phyloP scores from a whole-genome alignment of 2,797 vertebrate species.

The Furcifer pardalis region DNA sequence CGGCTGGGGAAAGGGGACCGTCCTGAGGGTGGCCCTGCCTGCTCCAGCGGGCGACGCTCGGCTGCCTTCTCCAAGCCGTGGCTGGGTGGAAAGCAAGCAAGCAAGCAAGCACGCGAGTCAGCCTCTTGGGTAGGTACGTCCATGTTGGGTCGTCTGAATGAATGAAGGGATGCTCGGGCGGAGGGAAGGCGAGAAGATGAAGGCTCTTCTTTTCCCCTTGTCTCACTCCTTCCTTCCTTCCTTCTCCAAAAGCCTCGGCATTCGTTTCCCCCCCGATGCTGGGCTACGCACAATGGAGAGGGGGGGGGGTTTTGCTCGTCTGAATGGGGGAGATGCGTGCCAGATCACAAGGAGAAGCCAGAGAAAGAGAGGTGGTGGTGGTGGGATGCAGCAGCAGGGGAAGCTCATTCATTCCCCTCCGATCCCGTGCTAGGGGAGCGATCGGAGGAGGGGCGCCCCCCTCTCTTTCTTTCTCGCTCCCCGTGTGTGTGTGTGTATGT shows the following conservation, averaged over 20 bases:
- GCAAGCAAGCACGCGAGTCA: background rate
- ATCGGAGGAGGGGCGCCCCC: background rate
- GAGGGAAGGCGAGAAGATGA: background rate
- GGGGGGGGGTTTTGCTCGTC: too few species aligned
- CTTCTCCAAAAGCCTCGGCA: background rate
- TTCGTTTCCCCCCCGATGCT: background rate
- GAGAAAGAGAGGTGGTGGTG: background rate
- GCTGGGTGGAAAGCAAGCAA: background rate
- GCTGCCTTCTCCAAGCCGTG: too few species aligned
- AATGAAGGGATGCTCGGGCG: background rate
- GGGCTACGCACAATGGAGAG: too few species aligned
- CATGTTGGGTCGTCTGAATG: background rate
- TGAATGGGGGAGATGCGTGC: background rate
- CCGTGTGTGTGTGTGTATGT: too few species aligned
- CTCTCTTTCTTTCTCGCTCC: too few species aligned
- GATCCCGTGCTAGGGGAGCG: background rate
- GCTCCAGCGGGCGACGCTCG: too few species aligned
- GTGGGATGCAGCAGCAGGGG: background rate
- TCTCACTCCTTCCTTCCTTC: background rate
- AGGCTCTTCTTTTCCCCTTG: too few species aligned
- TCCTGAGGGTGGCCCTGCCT: background rate
- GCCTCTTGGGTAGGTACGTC: background rate
- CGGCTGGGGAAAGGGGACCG: conserved; percentile 41
- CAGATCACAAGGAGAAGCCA: too few species aligned
- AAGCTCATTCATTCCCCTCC: too few species aligned